Conservation (phyloP, 2,888 invertebrate species). For the Mythimna pallens region DNA sequence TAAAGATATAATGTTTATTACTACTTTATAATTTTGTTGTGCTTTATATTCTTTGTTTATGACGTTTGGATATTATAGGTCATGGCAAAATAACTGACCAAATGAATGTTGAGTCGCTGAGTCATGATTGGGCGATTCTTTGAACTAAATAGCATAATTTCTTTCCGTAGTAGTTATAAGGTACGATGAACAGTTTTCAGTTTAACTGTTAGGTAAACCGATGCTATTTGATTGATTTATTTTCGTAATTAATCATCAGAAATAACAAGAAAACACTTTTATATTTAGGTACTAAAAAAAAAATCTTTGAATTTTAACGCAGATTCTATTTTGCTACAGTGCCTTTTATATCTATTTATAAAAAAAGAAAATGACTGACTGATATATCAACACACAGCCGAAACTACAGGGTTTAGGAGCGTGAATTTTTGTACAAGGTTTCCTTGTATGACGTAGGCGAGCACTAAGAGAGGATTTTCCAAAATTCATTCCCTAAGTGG, state of each 20-base stretch:
- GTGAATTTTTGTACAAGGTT: no score
- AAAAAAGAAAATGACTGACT: no score
- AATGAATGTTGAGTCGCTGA: constrained; percentile 26
- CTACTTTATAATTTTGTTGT: no score
- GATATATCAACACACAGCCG: no score
- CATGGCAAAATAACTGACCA: constrained; percentile 10
- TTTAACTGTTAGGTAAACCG: background rate
- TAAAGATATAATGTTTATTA: no score
- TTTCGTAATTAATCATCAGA: background rate
- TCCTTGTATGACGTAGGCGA: no score
- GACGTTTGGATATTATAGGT: background rate
- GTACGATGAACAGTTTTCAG: background rate
- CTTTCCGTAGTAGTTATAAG: background rate
- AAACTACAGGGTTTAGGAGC: no score
- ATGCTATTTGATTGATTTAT: constrained; percentile 7
- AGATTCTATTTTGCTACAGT: no score
- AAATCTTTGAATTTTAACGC: no score
- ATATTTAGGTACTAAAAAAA: background rate
- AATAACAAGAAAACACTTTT: background rate
- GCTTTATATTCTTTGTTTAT: background rate
- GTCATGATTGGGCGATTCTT: constrained; percentile 23
- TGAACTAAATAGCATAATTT: constrained; percentile 10
- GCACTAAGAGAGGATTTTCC: no score
- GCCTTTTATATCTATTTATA: no score
- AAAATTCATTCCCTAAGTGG: no score